These are phyloP conservation scores for Pasiphila rectangulata DNA, from an alignment of 2,888 invertebrate genomes.

Conservation along the genomic window DNA sequence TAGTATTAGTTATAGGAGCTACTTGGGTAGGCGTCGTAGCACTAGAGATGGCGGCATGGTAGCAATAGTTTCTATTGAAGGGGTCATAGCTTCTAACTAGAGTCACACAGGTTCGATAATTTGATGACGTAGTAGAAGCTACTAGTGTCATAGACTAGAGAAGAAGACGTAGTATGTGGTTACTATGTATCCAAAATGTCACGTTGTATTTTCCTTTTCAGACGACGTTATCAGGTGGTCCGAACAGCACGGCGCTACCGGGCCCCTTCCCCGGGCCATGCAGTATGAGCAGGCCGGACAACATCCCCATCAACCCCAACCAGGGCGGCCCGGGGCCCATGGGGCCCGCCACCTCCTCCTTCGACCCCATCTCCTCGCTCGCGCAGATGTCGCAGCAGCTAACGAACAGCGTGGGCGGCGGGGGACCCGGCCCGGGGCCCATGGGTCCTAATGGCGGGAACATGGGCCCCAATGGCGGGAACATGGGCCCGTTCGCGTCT, in stretches of 20 bases:
- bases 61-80: too few species aligned
- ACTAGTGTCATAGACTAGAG: too few species aligned
- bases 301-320: constrained; percentile 73
- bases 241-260: constrained; percentile 71
- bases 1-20: too few species aligned
- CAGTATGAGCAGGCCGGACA: constrained; percentile 73
- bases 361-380: constrained; percentile 95
- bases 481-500: constrained; percentile 67
- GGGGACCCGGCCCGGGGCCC: constrained; percentile 60
- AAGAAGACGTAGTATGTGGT: too few species aligned
- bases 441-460: constrained; percentile 62
- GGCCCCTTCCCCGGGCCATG: constrained; percentile 79
- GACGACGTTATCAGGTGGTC: constrained; percentile 73
- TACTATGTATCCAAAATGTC: too few species aligned
- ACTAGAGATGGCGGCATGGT: too few species aligned
- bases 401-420: constrained; percentile 85
- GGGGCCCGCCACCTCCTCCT: constrained; percentile 82
- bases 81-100: too few species aligned
- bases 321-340: constrained; percentile 79
- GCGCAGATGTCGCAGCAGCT: constrained; percentile 97
- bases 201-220: constrained; percentile 40
- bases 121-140: too few species aligned
- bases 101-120: too few species aligned
- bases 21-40: too few species aligned
- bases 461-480: constrained; percentile 61